Percentiles rank a stretch among this genome's conserved stretches.
phyloP scores from a whole-genome alignment of 2,113 vertebrate genomes.

The Sphyrna mokarran region DNA sequence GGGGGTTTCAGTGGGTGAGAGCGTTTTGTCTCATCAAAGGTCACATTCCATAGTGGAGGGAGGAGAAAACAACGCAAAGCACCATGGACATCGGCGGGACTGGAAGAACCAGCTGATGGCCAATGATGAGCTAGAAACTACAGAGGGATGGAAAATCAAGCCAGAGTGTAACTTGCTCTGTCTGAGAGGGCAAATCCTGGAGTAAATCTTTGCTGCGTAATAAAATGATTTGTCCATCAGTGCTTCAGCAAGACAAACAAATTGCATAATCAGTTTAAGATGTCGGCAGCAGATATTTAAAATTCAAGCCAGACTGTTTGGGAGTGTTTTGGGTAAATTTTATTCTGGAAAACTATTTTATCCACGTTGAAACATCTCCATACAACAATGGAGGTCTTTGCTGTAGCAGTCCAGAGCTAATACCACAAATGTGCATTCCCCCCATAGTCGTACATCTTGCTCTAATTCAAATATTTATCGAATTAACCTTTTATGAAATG shows the following conservation, averaged over 20 bases:
- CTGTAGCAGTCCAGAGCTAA: neutral
- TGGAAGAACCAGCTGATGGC: too few relatives aligned
- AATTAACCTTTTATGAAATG: conserved; percentile 28
- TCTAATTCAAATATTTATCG: conserved; percentile 25
- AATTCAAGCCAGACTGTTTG: neutral
- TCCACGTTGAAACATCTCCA: neutral
- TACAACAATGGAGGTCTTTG: neutral
- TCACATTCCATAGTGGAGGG: too few relatives aligned
- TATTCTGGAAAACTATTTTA: neutral
- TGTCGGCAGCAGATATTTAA: neutral
- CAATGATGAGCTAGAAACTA: too few relatives aligned
- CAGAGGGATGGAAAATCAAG: too few relatives aligned
- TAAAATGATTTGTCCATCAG: neutral
- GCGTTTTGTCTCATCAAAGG: too few relatives aligned
- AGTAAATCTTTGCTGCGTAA: neutral
- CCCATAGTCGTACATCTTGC: neutral
- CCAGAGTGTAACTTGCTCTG: neutral
- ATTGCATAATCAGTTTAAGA: neutral
- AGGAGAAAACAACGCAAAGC: too few relatives aligned
- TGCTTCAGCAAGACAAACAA: neutral
- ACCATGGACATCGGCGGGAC: too few relatives aligned
- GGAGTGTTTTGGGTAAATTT: neutral
- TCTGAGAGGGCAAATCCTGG: neutral
- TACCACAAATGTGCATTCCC: too few relatives aligned
- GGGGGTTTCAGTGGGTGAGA: neutral